Percentiles rank a stretch among this genome's conserved stretches.
phyloP scores from a whole-genome alignment of 1,140 invertebrate genomes.

The Drepana arcuata region DNA sequence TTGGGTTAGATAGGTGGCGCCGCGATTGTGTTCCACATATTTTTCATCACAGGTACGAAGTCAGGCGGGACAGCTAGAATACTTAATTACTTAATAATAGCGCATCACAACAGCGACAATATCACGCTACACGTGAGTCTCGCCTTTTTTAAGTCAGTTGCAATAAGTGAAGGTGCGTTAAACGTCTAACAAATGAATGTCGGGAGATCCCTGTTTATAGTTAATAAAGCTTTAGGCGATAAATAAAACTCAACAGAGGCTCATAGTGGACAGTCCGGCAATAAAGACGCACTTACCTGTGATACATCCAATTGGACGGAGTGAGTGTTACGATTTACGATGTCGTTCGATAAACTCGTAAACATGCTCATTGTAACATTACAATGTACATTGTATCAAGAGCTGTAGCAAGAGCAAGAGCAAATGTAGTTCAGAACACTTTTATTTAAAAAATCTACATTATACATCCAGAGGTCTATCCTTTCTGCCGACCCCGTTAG shows the following conservation, averaged over 20 bases:
- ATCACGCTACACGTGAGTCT: neutral
- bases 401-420: too few species aligned
- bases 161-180: conserved; percentile 16
- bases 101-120: neutral
- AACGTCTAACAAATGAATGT: conserved; percentile 33
- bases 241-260: conserved; percentile 23
- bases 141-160: too few species aligned
- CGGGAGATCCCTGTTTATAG: conserved; percentile 27
- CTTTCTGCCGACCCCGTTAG: too few species aligned
- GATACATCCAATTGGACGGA: neutral
- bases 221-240: conserved; percentile 28
- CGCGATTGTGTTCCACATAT: neutral
- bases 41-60: neutral
- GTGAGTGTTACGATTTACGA: conserved; percentile 1
- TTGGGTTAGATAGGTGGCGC: too few species aligned
- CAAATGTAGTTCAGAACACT: too few species aligned
- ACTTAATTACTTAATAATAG: neutral
- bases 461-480: too few species aligned
- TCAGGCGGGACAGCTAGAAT: neutral
- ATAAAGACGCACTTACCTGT: conserved; percentile 1
- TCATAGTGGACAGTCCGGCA: conserved; percentile 12
- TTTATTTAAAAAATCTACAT: too few species aligned
- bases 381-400: too few species aligned
- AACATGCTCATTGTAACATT: too few species aligned
- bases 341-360: too few species aligned